These are phyloP conservation scores for Numenius arquata DNA, from an alignment of 2,113 vertebrate genomes.

Conservation along the genomic window DNA sequence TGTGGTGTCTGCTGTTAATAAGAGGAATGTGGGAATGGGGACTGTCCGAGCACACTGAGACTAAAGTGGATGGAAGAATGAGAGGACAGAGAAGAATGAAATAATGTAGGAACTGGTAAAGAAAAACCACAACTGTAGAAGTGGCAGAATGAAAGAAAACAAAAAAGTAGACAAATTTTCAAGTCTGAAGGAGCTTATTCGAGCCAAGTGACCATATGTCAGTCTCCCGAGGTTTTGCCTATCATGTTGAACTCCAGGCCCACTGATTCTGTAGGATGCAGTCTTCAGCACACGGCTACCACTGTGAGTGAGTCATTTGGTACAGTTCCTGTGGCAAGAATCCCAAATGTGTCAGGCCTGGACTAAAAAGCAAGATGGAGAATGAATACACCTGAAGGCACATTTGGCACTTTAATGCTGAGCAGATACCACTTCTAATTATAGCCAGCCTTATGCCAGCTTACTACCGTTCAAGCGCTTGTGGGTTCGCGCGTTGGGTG, in stretches of 20 bases:
- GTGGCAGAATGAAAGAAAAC: neutral
- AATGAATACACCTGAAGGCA: conserved; percentile 61
- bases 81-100: neutral
- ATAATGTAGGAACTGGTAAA: neutral
- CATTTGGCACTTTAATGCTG: conserved; percentile 59
- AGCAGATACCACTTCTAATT: conserved; percentile 64
- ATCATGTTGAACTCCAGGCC: conserved; percentile 37
- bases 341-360: conserved; percentile 66
- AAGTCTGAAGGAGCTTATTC: neutral
- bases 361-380: conserved; percentile 63
- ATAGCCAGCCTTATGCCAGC: conserved; percentile 62
- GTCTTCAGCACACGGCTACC: conserved; percentile 11
- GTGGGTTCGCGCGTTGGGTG: conserved; percentile 24
- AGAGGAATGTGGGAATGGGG: neutral
- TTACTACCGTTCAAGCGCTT: conserved; percentile 44
- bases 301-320: conserved; percentile 66
- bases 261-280: conserved; percentile 23
- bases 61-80: neutral
- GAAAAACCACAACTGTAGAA: neutral
- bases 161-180: neutral
- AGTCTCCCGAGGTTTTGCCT: conserved; percentile 48
- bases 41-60: neutral
- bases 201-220: conserved; percentile 50
- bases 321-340: conserved; percentile 61
- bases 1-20: neutral